Percentiles rank a stretch among this genome's conserved stretches.
These are phyloP conservation scores for Hyposoter dolosus DNA, from an alignment of 2,888 invertebrate species.

Conservation along the genomic window DNA sequence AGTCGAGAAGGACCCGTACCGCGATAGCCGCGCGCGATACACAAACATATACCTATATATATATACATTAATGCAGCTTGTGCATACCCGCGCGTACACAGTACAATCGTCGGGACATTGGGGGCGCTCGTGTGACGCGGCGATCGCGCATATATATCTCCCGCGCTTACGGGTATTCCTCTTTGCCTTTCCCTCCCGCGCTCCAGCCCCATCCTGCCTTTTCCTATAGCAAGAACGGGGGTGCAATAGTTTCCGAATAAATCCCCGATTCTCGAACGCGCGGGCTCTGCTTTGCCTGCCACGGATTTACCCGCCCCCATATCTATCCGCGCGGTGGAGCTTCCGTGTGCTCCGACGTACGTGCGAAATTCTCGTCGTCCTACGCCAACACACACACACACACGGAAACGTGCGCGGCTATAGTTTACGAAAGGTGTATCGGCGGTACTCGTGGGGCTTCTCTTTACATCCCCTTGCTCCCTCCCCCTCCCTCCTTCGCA, in stretches of 20 bases:
- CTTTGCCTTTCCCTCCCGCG: constrained; percentile 71
- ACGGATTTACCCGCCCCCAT: constrained; percentile 81
- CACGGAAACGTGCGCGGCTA: constrained; percentile 21
- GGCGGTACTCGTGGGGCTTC: constrained; percentile 63
- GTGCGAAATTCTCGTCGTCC: constrained; percentile 9
- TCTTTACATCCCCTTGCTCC: constrained; percentile 58
- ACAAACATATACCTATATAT: constrained; percentile 10
- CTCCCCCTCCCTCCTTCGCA: constrained; percentile 62
- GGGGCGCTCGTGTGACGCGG: constrained; percentile 15
- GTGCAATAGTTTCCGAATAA: constrained; percentile 83
- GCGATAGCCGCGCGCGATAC: constrained; percentile 55
- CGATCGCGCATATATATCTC: constrained; percentile 29
- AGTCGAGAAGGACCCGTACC: constrained; percentile 58
- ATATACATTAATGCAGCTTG: neutral
- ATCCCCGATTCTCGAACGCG: constrained; percentile 83
- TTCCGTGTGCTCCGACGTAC: constrained; percentile 61
- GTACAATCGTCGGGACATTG: constrained; percentile 32
- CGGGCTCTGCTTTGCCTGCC: constrained; percentile 79
- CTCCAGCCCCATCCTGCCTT: constrained; percentile 62
- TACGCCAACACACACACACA: neutral
- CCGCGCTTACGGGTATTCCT: neutral
- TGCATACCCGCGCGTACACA: constrained; percentile 10
- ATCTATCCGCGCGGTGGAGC: constrained; percentile 69
- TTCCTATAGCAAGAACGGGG: constrained; percentile 61
- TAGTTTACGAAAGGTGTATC: constrained; percentile 61